Evolutionary conservation across 2,888 invertebrate genomes (phyloP).

Genomic region (Drosophila meridionalis): DNA sequence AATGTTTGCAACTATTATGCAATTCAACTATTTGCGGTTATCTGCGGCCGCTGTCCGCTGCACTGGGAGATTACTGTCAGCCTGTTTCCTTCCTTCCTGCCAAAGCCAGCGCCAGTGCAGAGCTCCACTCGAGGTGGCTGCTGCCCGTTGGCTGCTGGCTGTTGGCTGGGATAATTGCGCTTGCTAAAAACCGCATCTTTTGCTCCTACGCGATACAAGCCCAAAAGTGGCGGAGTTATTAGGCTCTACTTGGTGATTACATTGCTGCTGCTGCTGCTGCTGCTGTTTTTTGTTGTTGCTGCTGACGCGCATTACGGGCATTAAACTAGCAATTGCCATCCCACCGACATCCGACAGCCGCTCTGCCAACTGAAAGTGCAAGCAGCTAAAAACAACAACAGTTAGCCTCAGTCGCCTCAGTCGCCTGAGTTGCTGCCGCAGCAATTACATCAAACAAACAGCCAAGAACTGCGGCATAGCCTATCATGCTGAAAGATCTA

Average conservation of each 20-base stretch:
- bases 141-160: background rate
- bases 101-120: background rate
- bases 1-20: slow-evolving; percentile 69
- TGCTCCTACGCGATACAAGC: slow-evolving; percentile 5
- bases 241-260: slow-evolving; percentile 27
- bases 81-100: slow-evolving; percentile 40
- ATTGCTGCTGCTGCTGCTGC: slow-evolving; percentile 20
- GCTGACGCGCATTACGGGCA: slow-evolving; percentile 50
- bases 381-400: slow-evolving; percentile 40
- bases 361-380: slow-evolving; percentile 33
- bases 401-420: slow-evolving; percentile 6
- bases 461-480: slow-evolving; percentile 4
- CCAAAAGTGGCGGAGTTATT: slow-evolving; percentile 24
- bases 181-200: slow-evolving; percentile 41
- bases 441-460: slow-evolving; percentile 44
- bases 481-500: background rate
- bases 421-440: slow-evolving; percentile 25
- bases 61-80: slow-evolving; percentile 44
- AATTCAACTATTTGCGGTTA: slow-evolving; percentile 67
- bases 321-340: slow-evolving; percentile 56
- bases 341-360: slow-evolving; percentile 38
- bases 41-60: slow-evolving; percentile 33
- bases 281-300: slow-evolving; percentile 1
- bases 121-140: slow-evolving; percentile 10
- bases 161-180: slow-evolving; percentile 38